Base-by-base conservation (phyloP, 2,113 vertebrate genomes). In the Thryonomys swinderianus region DNA sequence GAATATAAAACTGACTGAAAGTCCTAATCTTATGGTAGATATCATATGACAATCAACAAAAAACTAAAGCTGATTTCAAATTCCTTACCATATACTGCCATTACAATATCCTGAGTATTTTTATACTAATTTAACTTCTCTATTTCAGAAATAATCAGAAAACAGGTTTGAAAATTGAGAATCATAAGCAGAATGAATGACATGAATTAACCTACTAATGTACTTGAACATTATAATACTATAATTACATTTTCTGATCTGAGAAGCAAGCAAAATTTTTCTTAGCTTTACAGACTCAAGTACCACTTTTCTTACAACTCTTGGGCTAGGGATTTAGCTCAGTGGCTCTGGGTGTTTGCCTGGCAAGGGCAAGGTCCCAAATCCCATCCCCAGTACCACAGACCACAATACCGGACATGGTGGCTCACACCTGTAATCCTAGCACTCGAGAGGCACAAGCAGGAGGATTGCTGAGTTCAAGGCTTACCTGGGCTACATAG, bases 271-370 rank as follows among this genome's bases (percentile, higher is more conserved):
- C 5, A 87, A 94, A 91, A 18, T 4, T 34, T 64, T 83, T 85
- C 42, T 86, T 94, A 76, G 57, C 37, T 94, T 90, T 53, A 93
- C 11, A 55, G 27, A 82, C 83, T 90, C 53, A 90, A 94, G 4
- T 14, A 59, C 59, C 37, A 92, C 25, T 80, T 71, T 64, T 59
- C 21, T 85, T 90, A 87, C 80, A 94, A 93, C 48, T 51, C 48
- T 51, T 51, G 48, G 48, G 48, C 48, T 51, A 10, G 48, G 48
- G 48, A 51, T 51, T 51, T 51, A 51, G 48, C 48, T 51, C 48
- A 51, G 48, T 51, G 48, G 48, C 10, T 51, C 48, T 51, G 48
- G 48, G 48, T 10, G 10, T 51, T 10, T 51, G 48, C 48, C 48
- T 51, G 10, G 48, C 48, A 51, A 51, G 48, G 6, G 10, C 48